Conservation (phyloP, 2,113 vertebrate species). For the Catagonus wagneri region DNA sequence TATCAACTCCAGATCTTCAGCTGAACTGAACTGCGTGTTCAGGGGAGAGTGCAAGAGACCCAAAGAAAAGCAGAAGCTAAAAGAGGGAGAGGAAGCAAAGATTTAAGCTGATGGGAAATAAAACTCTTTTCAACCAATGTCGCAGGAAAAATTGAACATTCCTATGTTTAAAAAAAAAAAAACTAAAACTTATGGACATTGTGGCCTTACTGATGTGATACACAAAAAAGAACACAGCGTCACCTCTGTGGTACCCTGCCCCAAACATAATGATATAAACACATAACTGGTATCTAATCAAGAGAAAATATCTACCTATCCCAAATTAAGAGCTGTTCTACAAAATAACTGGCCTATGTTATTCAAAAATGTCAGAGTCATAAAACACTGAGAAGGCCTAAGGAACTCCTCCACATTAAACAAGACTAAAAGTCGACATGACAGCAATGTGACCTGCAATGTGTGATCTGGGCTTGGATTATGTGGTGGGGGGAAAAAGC, state of each 20-base stretch:
- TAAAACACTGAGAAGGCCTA: neutral
- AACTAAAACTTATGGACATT: neutral
- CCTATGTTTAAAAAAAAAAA: neutral
- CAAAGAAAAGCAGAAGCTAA: neutral
- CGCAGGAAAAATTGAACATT: neutral
- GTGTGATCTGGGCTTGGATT: neutral
- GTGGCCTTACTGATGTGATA: neutral
- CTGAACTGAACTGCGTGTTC: neutral
- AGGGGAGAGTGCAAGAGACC: neutral
- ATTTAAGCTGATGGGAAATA: neutral
- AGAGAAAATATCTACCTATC: neutral
- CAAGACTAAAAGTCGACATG: neutral
- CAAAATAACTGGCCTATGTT: neutral
- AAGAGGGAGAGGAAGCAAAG: neutral
- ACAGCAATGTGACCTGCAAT: neutral
- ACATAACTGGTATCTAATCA: neutral
- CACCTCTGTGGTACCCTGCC: neutral
- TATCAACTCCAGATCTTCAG: neutral
- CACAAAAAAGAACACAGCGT: neutral
- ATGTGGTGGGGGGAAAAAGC: rapidly evolving
- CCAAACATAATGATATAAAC: neutral
- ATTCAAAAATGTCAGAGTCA: neutral
- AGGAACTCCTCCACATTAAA: neutral
- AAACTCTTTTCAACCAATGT: neutral
- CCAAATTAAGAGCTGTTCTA: neutral